Percentiles rank a stretch among this genome's conserved stretches.
These are phyloP conservation scores for Protonemura montana DNA, from an alignment of 2,888 invertebrate genomes.

Conservation along the genomic window DNA sequence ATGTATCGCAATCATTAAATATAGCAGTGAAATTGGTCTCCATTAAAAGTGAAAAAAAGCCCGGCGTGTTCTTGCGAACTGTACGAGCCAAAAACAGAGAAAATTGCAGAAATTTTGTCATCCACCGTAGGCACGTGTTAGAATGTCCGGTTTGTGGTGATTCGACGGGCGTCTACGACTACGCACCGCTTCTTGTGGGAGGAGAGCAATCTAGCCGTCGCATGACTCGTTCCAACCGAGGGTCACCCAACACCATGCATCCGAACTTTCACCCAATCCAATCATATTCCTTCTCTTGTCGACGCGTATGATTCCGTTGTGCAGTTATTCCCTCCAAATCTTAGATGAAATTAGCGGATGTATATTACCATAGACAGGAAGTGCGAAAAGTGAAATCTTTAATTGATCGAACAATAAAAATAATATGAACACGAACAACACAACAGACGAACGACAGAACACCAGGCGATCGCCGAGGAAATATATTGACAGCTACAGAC, in stretches of 20 bases:
- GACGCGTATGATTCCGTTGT: background rate
- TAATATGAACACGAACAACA: background rate
- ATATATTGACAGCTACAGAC: no score
- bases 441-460: no score
- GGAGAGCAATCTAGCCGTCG: background rate
- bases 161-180: no score
- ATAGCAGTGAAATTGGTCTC: no score
- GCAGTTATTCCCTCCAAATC: background rate
- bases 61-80: no score
- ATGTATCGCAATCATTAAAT: no score
- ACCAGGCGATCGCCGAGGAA: no score
- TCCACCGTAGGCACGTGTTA: no score
- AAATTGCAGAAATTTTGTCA: no score
- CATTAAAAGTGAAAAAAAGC: no score
- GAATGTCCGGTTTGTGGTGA: no score
- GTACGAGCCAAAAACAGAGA: no score
- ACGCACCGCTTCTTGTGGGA: background rate
- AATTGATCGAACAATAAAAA: background rate
- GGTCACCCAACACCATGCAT: background rate
- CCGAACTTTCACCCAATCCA: background rate
- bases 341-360: background rate
- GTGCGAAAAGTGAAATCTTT: background rate
- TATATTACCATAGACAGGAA: background rate
- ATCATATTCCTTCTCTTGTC: background rate
- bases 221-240: background rate